Conservation (phyloP, 2,113 vertebrate genomes). For the Suncus etruscus region DNA sequence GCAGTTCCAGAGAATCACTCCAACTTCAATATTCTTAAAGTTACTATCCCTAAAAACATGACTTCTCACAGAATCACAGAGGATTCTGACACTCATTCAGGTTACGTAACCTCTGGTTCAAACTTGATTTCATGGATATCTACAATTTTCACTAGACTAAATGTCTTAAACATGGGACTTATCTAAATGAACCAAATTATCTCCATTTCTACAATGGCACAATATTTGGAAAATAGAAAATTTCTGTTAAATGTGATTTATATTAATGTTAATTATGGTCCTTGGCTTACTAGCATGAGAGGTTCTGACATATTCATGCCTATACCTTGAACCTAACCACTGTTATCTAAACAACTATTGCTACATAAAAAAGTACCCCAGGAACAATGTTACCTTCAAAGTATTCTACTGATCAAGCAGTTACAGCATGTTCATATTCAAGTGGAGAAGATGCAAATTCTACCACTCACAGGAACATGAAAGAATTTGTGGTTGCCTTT, state of each 20-base stretch:
- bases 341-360: background rate
- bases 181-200: background rate
- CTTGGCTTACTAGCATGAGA: background rate
- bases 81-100: background rate
- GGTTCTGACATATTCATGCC: background rate
- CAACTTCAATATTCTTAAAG: background rate
- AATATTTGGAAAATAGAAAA: background rate
- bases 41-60: background rate
- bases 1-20: background rate
- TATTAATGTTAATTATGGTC: background rate
- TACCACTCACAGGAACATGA: background rate
- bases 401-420: background rate
- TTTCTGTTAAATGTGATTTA: background rate
- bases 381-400: background rate
- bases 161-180: background rate
- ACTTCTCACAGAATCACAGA: background rate
- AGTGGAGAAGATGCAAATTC: background rate
- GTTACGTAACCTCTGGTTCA: background rate
- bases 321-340: background rate
- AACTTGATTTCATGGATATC: background rate
- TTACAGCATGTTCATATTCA: background rate
- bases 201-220: background rate
- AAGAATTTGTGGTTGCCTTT: slow-evolving; percentile 33
- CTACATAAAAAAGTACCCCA: background rate
- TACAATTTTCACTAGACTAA: background rate